These are phyloP conservation scores for Brachionus sp. DNA, from an alignment of 1,140 invertebrate genomes.

Conservation along the genomic window DNA sequence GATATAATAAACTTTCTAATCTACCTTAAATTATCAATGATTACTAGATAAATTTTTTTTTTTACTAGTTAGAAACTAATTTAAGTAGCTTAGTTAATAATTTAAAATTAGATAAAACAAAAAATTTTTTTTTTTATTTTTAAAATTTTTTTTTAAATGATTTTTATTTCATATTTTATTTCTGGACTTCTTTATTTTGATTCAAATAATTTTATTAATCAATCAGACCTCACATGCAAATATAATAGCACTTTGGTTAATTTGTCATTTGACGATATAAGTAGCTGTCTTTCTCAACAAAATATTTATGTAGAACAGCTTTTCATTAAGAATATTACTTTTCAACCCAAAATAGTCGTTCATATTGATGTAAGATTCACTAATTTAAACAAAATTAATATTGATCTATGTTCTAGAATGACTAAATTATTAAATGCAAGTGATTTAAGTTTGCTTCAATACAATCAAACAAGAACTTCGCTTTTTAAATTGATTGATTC, in stretches of 20 bases:
- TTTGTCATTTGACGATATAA: too few species aligned
- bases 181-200: background rate
- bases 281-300: too few species aligned
- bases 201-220: background rate
- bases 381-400: background rate
- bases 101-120: background rate
- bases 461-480: background rate
- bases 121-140: background rate
- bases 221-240: background rate
- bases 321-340: background rate
- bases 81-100: background rate
- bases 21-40: too few species aligned
- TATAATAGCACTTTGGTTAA: too few species aligned
- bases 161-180: background rate
- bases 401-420: background rate
- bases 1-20: too few species aligned
- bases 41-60: background rate
- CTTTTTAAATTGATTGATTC: background rate
- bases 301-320: background rate
- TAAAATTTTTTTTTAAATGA: background rate
- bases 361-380: background rate
- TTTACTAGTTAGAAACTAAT: background rate
- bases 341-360: background rate
- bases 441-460: background rate
- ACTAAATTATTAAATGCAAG: background rate